Evolutionary conservation across 2,797 vertebrate genomes (phyloP).

Genomic region (Yasuhikotakia modesta): DNA sequence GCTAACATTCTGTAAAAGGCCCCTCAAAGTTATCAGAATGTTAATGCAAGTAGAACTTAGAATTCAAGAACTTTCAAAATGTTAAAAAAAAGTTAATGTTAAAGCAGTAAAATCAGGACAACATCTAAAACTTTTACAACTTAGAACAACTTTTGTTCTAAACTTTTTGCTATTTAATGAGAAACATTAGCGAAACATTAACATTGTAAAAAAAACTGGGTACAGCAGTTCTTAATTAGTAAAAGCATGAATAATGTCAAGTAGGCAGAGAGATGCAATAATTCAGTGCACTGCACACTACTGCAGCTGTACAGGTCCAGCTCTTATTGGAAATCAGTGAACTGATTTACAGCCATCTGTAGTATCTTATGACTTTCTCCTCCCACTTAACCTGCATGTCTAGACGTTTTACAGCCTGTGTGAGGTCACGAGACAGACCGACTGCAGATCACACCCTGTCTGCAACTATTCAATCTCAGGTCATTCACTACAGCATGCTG

Average conservation of each 20-base stretch:
- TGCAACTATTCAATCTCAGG: slow-evolving; percentile 43
- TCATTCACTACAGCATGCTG: slow-evolving; percentile 39
- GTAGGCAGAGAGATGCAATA: not conserved
- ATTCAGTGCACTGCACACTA: not conserved
- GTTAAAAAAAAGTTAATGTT: no score
- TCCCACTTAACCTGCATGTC: slow-evolving; percentile 1
- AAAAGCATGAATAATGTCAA: not conserved
- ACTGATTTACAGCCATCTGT: not conserved
- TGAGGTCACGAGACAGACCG: slow-evolving; percentile 41
- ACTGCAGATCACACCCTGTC: slow-evolving; percentile 53
- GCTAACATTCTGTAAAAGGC: no score
- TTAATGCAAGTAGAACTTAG: no score
- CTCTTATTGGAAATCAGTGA: not conserved
- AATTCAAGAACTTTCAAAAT: no score
- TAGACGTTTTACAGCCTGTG: slow-evolving; percentile 3
- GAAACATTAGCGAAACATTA: no score
- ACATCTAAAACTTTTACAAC: no score
- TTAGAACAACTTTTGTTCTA: no score
- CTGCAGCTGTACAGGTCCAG: not conserved
- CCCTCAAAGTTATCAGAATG: no score
- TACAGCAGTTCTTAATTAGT: not conserved
- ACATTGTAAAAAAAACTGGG: no score
- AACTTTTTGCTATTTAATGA: no score
- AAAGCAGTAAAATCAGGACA: no score
- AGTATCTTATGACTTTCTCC: not conserved